Evolutionary conservation across 2,888 invertebrate species (phyloP), one percentile per base, ranked within the genome.

Genomic region (Parnassius smintheus): DNA sequence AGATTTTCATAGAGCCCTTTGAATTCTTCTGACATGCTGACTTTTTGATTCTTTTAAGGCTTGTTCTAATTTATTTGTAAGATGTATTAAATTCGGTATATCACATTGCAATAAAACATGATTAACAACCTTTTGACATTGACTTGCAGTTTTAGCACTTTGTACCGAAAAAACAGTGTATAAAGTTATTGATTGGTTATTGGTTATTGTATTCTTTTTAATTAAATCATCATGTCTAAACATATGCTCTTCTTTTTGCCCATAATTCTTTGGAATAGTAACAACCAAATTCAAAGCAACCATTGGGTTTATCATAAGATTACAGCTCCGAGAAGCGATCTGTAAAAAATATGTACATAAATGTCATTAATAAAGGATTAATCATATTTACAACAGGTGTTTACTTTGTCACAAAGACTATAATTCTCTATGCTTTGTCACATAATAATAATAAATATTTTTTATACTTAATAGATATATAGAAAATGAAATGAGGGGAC

Each of bases 41-140:
- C 92, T 93, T 66, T 91, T 92, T 1, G 93, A 92, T 78, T 93
- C 93, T 66, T 92, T 92, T 56, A 93, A 72, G 22, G 94, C 94
- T 72, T 89, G 86, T 62, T 93, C 93, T 59, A 94, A 75, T 71
- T 88, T 90, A 73, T 92, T 92, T 4, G 91, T 85, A 66, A 94
- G 72, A 71, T 93, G 85, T 42, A 92, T 63, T 69, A 94, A 80
- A 77, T 93, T 93, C n/a, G 90, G 91, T 63, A 93, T 77, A 72
- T 93, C 93, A 72, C 92, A 92, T 69, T 93, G 92, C 11, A 93
- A 68, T 42, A 92, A 66, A n/a, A 83, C 72, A 71, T 90, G 86
- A 53, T 73, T 80, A 4, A 89, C 76, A n/a, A 83, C 66, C 74
- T 88, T 82, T 68, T 89, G 86, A 68, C 91, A 91, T 63, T 91